Conservation (phyloP, 2,113 vertebrate genomes). For the Podiceps cristatus region DNA sequence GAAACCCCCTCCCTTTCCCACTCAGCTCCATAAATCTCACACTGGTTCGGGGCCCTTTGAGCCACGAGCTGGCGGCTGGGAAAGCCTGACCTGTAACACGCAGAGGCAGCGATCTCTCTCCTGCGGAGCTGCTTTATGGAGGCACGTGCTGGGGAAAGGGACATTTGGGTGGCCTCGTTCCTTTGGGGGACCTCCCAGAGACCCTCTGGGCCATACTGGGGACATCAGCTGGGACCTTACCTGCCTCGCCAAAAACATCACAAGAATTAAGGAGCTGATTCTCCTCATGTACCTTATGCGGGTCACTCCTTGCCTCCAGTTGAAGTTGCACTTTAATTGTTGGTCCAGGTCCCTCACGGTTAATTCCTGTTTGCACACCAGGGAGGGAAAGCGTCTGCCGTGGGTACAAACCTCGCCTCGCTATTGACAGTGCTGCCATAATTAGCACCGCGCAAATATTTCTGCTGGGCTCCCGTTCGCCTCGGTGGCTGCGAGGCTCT, state of each 20-base stretch:
- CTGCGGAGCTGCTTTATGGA: not conserved
- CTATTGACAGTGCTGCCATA: fast-evolving
- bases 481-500: not conserved
- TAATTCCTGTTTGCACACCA: not conserved
- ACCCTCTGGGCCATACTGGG: not conserved
- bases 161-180: not conserved
- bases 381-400: fast-evolving
- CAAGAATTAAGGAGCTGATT: not conserved
- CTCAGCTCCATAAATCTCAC: not conserved
- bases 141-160: not conserved
- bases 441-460: not conserved
- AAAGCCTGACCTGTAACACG: not conserved
- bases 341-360: not conserved
- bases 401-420: fast-evolving
- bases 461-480: not conserved
- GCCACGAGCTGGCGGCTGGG: not conserved
- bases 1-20: not conserved
- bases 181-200: not conserved
- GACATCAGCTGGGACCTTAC: not conserved
- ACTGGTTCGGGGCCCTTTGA: not conserved
- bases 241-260: not conserved
- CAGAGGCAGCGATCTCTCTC: not conserved
- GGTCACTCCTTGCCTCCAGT: not conserved
- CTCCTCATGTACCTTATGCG: fast-evolving
- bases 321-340: not conserved